These are phyloP conservation scores for Rhineura floridana DNA, from an alignment of 2,113 vertebrate species.

Conservation along the genomic window DNA sequence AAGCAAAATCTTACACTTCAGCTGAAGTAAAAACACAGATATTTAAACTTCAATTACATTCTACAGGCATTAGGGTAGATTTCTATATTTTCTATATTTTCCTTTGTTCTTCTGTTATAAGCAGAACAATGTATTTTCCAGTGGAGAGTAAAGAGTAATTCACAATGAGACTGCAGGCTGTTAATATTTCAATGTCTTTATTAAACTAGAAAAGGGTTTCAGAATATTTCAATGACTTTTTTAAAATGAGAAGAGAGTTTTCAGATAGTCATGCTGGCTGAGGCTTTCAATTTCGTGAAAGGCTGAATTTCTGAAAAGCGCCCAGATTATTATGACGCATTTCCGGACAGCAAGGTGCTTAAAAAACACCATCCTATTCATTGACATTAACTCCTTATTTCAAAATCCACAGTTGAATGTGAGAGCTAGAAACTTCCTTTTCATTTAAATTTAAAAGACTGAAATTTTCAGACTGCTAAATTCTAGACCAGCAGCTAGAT, in stretches of 20 bases:
- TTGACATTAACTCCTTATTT: background rate
- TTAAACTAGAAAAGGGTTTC: conserved; percentile 14
- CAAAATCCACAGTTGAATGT: too few relatives aligned
- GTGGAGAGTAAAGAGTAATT: conserved; percentile 6
- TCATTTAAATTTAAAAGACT: background rate
- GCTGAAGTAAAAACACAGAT: conserved; percentile 16
- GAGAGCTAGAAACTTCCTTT: background rate
- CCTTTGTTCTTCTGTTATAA: conserved; percentile 31
- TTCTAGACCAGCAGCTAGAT: background rate
- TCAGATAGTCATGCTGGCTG: background rate
- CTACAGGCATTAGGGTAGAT: background rate
- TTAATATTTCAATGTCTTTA: conserved; percentile 32
- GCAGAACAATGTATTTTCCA: conserved; percentile 29
- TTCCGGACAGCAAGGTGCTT: background rate
- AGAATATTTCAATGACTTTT: conserved; percentile 20
- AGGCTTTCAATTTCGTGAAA: conserved; percentile 14
- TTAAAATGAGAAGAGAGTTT: conserved; percentile 14
- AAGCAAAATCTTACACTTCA: conserved; percentile 30
- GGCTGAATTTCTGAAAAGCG: conserved; percentile 22
- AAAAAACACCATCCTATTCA: background rate
- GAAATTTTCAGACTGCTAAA: background rate
- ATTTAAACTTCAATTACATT: conserved; percentile 36
- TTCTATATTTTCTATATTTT: conserved; percentile 5
- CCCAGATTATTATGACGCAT: conserved; percentile 25
- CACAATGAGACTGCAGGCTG: conserved; percentile 10